phyloP scores from a whole-genome alignment of 1,140 invertebrate species.

The Microplitis mediator region DNA sequence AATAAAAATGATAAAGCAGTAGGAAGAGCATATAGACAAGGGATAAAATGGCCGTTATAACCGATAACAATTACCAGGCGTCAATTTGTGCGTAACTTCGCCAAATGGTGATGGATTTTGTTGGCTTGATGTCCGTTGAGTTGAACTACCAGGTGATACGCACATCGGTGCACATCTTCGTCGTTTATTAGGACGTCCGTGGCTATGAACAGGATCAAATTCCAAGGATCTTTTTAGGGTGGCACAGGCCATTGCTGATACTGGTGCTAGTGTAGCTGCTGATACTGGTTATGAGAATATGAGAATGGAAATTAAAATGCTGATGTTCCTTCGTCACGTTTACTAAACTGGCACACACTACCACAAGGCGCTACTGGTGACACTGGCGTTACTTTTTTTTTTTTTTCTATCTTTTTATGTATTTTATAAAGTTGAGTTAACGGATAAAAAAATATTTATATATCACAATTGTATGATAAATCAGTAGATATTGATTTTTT shows the following conservation, averaged over 20 bases:
- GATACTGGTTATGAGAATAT: too few species aligned
- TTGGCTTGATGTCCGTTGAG: constrained; percentile 59
- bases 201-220: constrained; percentile 85
- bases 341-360: background rate
- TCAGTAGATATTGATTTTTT: background rate
- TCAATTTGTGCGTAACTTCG: constrained; percentile 79
- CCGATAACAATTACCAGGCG: constrained; percentile 74
- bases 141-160: constrained; percentile 72
- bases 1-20: background rate
- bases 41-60: constrained; percentile 41
- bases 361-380: constrained; percentile 19
- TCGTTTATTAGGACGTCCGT: constrained; percentile 81
- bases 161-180: constrained; percentile 86
- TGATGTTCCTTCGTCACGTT: background rate
- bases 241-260: constrained; percentile 88
- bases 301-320: background rate
- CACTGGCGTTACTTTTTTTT: background rate
- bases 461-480: background rate
- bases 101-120: constrained; percentile 75
- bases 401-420: background rate
- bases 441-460: background rate
- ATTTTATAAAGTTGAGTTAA: background rate
- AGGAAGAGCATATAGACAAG: background rate
- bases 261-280: background rate
- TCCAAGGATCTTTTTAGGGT: constrained; percentile 91